A percentile compares a stretch with the other conserved stretches of the same genome.
These are phyloP conservation scores for Epinotia demarniana DNA, from an alignment of 2,888 invertebrate genomes.

Conservation along the genomic window DNA sequence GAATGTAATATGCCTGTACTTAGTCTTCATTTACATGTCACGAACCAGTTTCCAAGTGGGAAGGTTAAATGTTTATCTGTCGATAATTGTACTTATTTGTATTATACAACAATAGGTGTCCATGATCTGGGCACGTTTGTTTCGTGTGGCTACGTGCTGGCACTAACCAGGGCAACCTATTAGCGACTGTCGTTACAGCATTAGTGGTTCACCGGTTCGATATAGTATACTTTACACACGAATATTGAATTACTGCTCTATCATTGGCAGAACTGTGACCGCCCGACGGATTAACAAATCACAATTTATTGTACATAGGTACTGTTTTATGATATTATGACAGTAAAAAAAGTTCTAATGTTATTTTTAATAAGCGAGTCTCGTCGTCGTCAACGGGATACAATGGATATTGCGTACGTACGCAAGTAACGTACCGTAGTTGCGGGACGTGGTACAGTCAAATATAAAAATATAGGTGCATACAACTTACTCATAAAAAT, in stretches of 20 bases:
- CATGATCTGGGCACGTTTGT: conserved; percentile 68
- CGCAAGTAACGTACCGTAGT: too few relatives aligned
- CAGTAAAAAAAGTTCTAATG: too few relatives aligned
- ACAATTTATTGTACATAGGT: too few relatives aligned
- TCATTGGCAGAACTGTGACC: not conserved
- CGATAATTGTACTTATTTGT: conserved; percentile 28
- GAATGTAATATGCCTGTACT: conserved; percentile 10
- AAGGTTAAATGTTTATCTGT: conserved; percentile 27
- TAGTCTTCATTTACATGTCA: conserved; percentile 6
- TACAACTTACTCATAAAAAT: too few relatives aligned
- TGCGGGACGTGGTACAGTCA: too few relatives aligned
- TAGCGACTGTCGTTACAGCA: conserved; percentile 48
- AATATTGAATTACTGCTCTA: conserved; percentile 15
- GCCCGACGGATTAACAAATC: not conserved
- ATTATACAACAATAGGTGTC: conserved; percentile 44
- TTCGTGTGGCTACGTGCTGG: conserved; percentile 62
- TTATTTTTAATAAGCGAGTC: too few relatives aligned
- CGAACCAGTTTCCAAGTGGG: conserved; percentile 19
- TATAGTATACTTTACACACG: conserved; percentile 33
- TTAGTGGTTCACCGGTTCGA: conserved; percentile 15
- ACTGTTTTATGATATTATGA: too few relatives aligned
- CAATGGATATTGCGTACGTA: too few relatives aligned
- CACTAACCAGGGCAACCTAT: conserved; percentile 66
- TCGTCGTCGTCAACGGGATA: too few relatives aligned
- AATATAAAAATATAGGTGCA: too few relatives aligned